Evolutionary conservation across 2,113 vertebrate genomes (phyloP), one percentile per base, ranked within the genome.

Genomic region (Echinops telfairi): DNA sequence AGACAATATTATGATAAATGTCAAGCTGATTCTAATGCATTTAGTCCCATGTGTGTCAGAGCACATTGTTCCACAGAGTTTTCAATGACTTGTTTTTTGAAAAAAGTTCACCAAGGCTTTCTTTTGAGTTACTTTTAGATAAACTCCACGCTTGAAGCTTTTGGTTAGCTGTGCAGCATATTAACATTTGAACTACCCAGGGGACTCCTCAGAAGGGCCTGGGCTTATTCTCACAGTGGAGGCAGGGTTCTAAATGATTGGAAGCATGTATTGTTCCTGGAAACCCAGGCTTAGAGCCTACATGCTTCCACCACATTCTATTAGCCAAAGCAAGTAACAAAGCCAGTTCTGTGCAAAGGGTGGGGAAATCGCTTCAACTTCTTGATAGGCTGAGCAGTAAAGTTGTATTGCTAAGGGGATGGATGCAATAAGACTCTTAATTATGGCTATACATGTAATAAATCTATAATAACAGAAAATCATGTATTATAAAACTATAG

Each of bases 381-480:
- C 58, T 89, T 75, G 20, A n/a, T 33, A 15, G 40, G 25, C 66
- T 38, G 31, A 95, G 31, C 68, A 70, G n/a, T n/a, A 79, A 91
- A 85, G 12, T 90, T 80, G 15, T 47, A 53, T 53, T 47, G 17
- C 20, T 87, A 90, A 76, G 8, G 19, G 8, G 19, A 3, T 20
- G 14, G 17, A 58, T 38, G 78, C 2, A 57, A 64, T 20, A 6
- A 80, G 31, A 64, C 62, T 38, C 43, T 78, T 79, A 23, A 57
- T 85, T 83, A 79, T 58, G 66, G 6, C 25, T 4, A 77, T 68
- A 78, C 89, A 12, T 70, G 83, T n/a, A 93, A 64, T 58, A 53
- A 77, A 92, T 33, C 36, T 75, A 60, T 25, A 79, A 83, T 16
- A 64, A 12, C 78, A 94, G 36, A 79, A 87, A 64, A 16, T 83